These are phyloP conservation scores for Petromus typicus DNA, from an alignment of 2,113 vertebrate genomes.

Conservation along the genomic window DNA sequence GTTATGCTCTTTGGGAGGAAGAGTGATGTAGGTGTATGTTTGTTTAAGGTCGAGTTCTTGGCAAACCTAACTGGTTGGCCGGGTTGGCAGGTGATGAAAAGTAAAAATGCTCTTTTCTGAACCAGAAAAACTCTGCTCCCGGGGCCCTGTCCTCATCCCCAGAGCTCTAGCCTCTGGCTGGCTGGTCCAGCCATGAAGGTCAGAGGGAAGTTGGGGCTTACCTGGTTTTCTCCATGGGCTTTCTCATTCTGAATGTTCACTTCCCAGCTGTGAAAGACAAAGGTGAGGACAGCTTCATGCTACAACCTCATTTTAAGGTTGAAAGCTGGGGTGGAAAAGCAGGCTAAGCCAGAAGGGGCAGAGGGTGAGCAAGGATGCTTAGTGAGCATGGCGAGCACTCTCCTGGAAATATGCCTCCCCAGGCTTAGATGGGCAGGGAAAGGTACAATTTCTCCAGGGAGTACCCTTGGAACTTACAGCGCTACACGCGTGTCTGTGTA, in stretches of 20 bases:
- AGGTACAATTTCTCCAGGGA: neutral
- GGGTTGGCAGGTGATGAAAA: slow-evolving; percentile 40
- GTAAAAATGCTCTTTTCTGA: slow-evolving; percentile 23
- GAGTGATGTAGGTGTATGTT: neutral
- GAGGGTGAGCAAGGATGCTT: fast-evolving
- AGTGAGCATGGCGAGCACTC: fast-evolving
- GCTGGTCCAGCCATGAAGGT: neutral
- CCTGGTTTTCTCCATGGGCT: neutral
- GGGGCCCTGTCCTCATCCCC: neutral
- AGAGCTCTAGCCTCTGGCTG: neutral
- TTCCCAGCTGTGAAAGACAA: neutral
- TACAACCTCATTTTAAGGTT: neutral
- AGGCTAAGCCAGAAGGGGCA: no score
- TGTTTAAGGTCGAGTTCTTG: slow-evolving; percentile 54
- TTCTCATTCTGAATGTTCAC: neutral
- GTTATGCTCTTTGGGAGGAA: neutral
- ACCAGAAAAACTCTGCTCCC: neutral
- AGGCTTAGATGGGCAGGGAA: neutral
- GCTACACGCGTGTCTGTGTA: neutral
- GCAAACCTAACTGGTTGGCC: slow-evolving; percentile 26
- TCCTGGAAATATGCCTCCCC: fast-evolving
- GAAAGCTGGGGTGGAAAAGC: neutral
- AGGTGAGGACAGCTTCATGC: neutral
- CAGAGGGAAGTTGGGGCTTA: neutral
- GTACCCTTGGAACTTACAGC: neutral